Percentiles rank a stretch among this genome's conserved stretches.
phyloP scores from a whole-genome alignment of 2,888 invertebrate genomes.

The Protodeltote pygarga region DNA sequence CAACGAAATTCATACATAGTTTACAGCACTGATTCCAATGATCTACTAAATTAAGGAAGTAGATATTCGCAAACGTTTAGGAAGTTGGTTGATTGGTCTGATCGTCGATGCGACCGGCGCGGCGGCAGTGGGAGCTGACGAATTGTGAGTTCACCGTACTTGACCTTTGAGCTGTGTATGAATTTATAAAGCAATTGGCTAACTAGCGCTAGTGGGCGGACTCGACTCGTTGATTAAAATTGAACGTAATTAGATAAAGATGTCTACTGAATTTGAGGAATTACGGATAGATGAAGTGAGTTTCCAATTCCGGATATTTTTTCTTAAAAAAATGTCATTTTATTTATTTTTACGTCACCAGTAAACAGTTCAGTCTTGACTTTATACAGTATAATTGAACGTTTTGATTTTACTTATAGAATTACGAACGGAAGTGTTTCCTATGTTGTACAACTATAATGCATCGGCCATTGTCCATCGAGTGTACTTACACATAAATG shows the following conservation, averaged over 20 bases:
- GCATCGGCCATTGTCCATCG: too few relatives aligned
- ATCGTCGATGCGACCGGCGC: constrained; percentile 35
- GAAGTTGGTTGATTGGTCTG: constrained; percentile 43
- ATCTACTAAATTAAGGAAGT: constrained; percentile 38
- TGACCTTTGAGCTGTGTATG: constrained; percentile 73
- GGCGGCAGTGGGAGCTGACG: constrained; percentile 47
- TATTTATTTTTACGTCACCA: too few relatives aligned
- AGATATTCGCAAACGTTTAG: constrained; percentile 41
- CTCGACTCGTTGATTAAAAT: constrained; percentile 51
- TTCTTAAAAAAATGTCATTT: too few relatives aligned
- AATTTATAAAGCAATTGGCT: constrained; percentile 57
- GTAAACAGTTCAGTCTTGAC: too few relatives aligned
- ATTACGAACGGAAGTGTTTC: too few relatives aligned
- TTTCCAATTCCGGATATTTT: too few relatives aligned
- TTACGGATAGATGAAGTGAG: constrained; percentile 14
- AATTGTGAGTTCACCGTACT: constrained; percentile 75
- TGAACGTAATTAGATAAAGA: constrained; percentile 51
- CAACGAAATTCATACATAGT: not conserved
- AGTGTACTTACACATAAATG: too few relatives aligned
- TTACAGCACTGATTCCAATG: constrained; percentile 7
- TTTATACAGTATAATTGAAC: too few relatives aligned
- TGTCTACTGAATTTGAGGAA: constrained; percentile 33
- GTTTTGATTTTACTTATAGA: too few relatives aligned
- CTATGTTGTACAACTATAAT: too few relatives aligned
- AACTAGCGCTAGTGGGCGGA: constrained; percentile 48